phyloP scores from a whole-genome alignment of 2,113 vertebrate genomes.

The Solea solea region DNA sequence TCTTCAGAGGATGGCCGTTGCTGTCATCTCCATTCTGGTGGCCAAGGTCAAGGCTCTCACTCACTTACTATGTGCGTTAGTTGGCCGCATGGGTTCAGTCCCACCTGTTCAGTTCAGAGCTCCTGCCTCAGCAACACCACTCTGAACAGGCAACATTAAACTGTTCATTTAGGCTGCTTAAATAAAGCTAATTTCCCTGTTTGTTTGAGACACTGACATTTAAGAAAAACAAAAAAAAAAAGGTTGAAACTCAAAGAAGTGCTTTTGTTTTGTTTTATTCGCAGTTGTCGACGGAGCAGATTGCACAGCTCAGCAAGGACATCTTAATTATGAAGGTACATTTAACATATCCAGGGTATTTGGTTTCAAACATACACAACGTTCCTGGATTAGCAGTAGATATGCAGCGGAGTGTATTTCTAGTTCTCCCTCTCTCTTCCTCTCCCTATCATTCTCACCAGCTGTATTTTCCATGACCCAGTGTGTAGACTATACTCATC shows the following conservation, averaged over 20 bases:
- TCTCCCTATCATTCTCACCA: slow-evolving; percentile 7
- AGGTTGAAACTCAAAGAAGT: neutral
- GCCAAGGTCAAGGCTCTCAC: slow-evolving; percentile 86
- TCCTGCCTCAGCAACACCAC: slow-evolving; percentile 14
- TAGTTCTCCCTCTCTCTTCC: slow-evolving; percentile 20
- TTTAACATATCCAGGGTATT: slow-evolving; percentile 26
- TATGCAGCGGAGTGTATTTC: slow-evolving; percentile 34
- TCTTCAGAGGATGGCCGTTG: slow-evolving; percentile 94
- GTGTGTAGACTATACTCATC: slow-evolving; percentile 9
- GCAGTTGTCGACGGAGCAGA: slow-evolving; percentile 91
- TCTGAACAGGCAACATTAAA: slow-evolving; percentile 5
- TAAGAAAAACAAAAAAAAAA: no score
- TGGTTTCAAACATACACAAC: slow-evolving; percentile 27
- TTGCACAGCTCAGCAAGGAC: slow-evolving; percentile 88
- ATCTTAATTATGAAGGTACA: slow-evolving; percentile 91
- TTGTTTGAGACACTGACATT: neutral
- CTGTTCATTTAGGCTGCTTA: slow-evolving; percentile 13
- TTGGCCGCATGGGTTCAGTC: slow-evolving; percentile 28
- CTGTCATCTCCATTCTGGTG: slow-evolving; percentile 92
- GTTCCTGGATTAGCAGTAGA: slow-evolving; percentile 30
- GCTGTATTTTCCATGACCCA: slow-evolving; percentile 51
- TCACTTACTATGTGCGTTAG: slow-evolving; percentile 33
- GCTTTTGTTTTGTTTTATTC: slow-evolving; percentile 45
- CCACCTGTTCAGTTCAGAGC: slow-evolving; percentile 14
- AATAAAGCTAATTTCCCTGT: slow-evolving; percentile 3